A percentile compares a stretch with the other conserved stretches of the same genome.
These are phyloP conservation scores for Procambarus virginalis DNA, from an alignment of 1,140 invertebrate genomes.

Conservation along the genomic window DNA sequence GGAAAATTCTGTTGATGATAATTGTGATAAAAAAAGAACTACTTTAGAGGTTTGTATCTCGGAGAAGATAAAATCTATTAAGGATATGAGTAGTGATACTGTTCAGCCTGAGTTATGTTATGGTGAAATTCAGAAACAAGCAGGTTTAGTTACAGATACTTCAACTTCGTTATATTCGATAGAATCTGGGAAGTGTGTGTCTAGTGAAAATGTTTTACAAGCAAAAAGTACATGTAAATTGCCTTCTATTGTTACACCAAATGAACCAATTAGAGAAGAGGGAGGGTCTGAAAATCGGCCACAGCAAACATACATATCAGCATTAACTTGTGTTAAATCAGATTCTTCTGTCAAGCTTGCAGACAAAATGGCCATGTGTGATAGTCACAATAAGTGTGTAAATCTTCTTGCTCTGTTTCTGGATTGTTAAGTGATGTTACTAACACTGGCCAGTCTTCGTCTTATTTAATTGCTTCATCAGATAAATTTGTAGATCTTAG, in stretches of 20 bases:
- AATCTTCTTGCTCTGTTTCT: background rate
- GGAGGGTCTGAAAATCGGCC: background rate
- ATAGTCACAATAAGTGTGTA: background rate
- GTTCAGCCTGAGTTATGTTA: background rate
- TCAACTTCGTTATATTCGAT: background rate
- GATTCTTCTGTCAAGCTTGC: background rate
- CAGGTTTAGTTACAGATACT: background rate
- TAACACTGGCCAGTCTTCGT: slow-evolving; percentile 3
- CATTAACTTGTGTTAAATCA: background rate
- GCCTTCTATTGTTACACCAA: background rate
- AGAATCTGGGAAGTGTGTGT: background rate
- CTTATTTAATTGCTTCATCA: background rate
- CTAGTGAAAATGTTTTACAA: background rate
- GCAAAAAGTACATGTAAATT: slow-evolving; percentile 13
- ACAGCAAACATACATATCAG: background rate
- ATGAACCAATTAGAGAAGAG: background rate
- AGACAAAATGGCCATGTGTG: background rate
- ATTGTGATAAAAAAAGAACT: slow-evolving; percentile 4
- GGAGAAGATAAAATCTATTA: background rate
- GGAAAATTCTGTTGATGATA: too few relatives aligned
- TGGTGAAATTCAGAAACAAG: background rate
- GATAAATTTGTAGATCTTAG: slow-evolving; percentile 12
- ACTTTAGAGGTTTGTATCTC: background rate
- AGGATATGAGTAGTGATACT: background rate
- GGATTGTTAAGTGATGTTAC: background rate